Conservation (phyloP, 1,140 invertebrate species). For the Sycophaga agraensis region DNA sequence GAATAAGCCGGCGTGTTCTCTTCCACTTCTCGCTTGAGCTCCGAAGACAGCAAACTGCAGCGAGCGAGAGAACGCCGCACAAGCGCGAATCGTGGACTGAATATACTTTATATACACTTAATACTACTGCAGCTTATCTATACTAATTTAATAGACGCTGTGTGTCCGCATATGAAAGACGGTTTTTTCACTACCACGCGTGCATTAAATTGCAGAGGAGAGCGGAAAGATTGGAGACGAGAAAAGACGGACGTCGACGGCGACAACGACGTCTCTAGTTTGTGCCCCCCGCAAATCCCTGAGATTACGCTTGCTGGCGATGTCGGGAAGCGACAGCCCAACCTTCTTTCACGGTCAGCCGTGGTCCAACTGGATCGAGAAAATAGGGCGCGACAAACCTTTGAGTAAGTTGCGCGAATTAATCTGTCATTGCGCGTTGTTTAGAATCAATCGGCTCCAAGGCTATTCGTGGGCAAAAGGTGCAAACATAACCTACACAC, state of each 20-base stretch:
- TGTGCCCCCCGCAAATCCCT: not conserved
- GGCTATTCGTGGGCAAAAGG: not conserved
- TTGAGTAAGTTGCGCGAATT: conserved; percentile 47
- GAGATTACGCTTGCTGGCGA: conserved; percentile 29
- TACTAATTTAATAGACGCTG: no score
- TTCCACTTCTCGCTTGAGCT: no score
- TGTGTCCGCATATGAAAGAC: not conserved
- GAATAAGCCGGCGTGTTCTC: no score
- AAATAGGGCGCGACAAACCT: conserved; percentile 55
- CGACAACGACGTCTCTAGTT: not conserved
- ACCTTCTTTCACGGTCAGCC: conserved; percentile 58
- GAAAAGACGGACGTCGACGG: not conserved
- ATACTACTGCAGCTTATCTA: no score
- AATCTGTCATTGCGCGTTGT: not conserved
- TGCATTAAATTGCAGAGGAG: not conserved
- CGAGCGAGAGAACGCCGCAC: no score
- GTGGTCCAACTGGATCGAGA: conserved; percentile 58
- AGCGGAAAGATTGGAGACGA: not conserved
- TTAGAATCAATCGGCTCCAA: not conserved
- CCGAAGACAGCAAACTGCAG: no score
- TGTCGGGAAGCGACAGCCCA: conserved; percentile 59
- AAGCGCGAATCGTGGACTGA: no score
- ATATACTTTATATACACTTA: no score
- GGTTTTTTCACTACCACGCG: no score
- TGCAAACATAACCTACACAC: conserved; percentile 16